A percentile compares a stretch with the other conserved stretches of the same genome.
Conservation (phyloP, 2,888 invertebrate genomes). For the Plutella xylostella region DNA sequence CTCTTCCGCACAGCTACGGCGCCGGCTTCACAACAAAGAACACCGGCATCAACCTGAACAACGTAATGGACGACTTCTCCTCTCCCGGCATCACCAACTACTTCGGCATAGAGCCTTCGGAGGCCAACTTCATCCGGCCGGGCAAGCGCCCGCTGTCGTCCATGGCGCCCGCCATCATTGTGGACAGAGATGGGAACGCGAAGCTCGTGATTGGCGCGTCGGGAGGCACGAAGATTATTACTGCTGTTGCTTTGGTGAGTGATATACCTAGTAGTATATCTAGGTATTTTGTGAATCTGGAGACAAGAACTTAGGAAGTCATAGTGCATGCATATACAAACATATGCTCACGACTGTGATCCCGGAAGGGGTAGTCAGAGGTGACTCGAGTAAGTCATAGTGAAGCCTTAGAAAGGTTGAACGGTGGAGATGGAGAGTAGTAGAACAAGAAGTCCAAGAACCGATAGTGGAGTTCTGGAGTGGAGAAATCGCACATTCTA, state of each 20-base stretch:
- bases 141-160: slow-evolving; percentile 88
- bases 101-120: slow-evolving; percentile 81
- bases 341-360: no score
- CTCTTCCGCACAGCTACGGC: slow-evolving; percentile 78
- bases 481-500: no score
- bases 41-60: slow-evolving; percentile 94
- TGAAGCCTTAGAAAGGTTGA: no score
- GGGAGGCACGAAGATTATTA: slow-evolving; percentile 86
- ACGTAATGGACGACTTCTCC: slow-evolving; percentile 96
- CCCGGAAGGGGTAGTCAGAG: no score
- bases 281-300: no score
- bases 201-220: slow-evolving; percentile 83
- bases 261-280: no score
- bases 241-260: slow-evolving; percentile 76
- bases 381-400: no score
- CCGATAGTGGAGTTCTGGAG: no score
- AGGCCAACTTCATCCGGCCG: slow-evolving; percentile 82
- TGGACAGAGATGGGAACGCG: slow-evolving; percentile 74
- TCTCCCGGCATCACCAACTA: slow-evolving; percentile 77
- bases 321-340: no score
- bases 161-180: slow-evolving; percentile 86
- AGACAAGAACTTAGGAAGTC: no score
- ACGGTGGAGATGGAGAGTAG: no score
- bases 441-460: no score
- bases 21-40: slow-evolving; percentile 80